Conservation (phyloP, 2,113 vertebrate species). For the Amazona vittata region DNA sequence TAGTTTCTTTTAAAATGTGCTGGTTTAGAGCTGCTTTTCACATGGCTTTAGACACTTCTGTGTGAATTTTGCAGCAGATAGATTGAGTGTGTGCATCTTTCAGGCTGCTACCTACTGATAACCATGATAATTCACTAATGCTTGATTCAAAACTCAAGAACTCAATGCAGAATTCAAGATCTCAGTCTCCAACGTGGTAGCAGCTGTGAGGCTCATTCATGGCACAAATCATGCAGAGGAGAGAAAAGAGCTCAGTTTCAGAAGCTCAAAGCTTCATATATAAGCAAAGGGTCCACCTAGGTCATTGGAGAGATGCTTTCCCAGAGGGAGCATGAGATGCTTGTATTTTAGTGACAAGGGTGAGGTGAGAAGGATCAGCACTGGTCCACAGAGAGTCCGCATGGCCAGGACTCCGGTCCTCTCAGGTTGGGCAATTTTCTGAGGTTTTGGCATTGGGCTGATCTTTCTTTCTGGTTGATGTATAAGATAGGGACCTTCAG, state of each 20-base stretch:
- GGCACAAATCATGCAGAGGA: neutral
- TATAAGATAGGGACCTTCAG: neutral
- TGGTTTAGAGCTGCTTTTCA: slow-evolving; percentile 18
- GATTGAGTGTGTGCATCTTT: neutral
- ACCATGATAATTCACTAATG: neutral
- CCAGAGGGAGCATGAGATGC: neutral
- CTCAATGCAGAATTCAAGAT: neutral
- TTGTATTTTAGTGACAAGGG: neutral
- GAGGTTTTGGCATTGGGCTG: neutral
- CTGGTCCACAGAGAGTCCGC: neutral
- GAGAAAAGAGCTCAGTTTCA: neutral
- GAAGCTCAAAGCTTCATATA: neutral
- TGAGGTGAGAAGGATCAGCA: neutral
- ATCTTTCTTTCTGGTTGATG: neutral
- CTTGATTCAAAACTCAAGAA: neutral
- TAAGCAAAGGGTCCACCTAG: neutral
- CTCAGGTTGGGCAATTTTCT: neutral
- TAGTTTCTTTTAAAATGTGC: neutral
- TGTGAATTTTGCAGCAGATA: accelerated
- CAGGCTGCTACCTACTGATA: neutral
- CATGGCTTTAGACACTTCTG: neutral
- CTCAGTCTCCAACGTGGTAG: neutral
- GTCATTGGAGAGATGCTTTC: neutral
- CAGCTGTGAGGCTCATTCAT: neutral
- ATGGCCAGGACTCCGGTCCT: neutral